phyloP scores from a whole-genome alignment of 2,797 vertebrate species.

The Carapus acus region DNA sequence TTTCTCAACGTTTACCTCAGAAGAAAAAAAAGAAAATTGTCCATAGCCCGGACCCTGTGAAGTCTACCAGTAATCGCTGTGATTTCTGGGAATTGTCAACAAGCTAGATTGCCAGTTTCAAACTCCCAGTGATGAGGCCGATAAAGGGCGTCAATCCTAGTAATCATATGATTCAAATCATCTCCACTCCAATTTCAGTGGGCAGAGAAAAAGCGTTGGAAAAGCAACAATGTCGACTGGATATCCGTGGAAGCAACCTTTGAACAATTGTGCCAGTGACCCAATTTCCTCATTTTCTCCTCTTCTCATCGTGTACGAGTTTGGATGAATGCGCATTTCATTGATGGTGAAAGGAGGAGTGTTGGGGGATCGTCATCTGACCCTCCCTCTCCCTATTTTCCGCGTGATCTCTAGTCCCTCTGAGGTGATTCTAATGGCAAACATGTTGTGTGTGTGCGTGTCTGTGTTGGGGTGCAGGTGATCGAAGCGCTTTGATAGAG shows the following conservation, averaged over 20 bases:
- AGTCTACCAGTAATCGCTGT: constrained; percentile 23
- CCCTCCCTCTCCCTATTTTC: constrained; percentile 28
- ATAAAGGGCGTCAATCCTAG: constrained; percentile 22
- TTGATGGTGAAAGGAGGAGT: constrained; percentile 39
- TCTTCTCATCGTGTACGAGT: constrained; percentile 1
- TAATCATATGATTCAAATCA: constrained; percentile 22
- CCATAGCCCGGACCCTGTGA: not conserved
- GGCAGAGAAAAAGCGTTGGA: constrained; percentile 6
- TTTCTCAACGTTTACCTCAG: too few relatives aligned
- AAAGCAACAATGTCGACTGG: constrained; percentile 22
- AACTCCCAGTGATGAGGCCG: constrained; percentile 9
- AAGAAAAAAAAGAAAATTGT: constrained; percentile 18
- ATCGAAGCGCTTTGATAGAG: constrained; percentile 29
- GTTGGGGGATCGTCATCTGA: constrained; percentile 34
- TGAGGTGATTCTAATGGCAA: constrained; percentile 43
- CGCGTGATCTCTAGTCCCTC: constrained; percentile 31
- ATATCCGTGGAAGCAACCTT: constrained; percentile 27
- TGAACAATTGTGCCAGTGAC: constrained; percentile 12
- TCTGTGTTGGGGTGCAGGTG: constrained; percentile 24
- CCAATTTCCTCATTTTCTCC: constrained; percentile 21
- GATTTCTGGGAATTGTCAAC: constrained; percentile 33
- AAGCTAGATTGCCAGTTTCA: constrained; percentile 22
- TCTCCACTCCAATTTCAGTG: constrained; percentile 8
- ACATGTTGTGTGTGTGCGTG: constrained; percentile 20
- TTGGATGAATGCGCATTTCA: constrained; percentile 16